Conservation (phyloP, 2,797 vertebrate species). For the Yasuhikotakia modesta region DNA sequence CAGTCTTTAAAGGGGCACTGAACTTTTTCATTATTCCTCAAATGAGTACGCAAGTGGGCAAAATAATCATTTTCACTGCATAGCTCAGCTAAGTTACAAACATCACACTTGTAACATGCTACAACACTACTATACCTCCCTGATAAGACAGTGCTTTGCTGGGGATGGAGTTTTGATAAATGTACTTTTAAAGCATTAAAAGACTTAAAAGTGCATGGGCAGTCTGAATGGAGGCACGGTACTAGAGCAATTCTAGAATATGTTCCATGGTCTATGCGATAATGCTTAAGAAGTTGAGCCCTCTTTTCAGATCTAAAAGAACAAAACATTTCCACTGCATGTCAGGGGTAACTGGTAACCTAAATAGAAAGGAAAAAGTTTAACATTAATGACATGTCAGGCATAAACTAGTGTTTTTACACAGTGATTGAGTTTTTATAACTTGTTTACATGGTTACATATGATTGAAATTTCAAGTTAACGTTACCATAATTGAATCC, state of each 20-base stretch:
- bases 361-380: background rate
- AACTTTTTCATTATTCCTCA: background rate
- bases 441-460: too few relatives aligned
- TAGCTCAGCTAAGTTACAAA: background rate
- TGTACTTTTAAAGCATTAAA: background rate
- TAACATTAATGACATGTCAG: background rate
- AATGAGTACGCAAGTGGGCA: background rate
- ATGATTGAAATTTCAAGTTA: too few relatives aligned
- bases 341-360: background rate
- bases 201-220: background rate
- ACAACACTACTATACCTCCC: background rate
- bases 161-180: background rate
- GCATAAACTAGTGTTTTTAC: background rate
- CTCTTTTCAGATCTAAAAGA: background rate
- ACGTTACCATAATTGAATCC: too few relatives aligned
- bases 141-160: background rate
- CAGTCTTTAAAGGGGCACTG: background rate
- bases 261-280: background rate
- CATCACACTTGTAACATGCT: background rate
- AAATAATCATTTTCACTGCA: background rate
- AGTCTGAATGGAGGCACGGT: background rate
- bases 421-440: too few relatives aligned
- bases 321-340: slow-evolving; percentile 3
- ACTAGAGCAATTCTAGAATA: background rate
- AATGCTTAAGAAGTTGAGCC: background rate